Percentiles rank a stretch among this genome's conserved stretches.
Conservation (phyloP, 2,888 invertebrate species). For the Conops quadrifasciatus region DNA sequence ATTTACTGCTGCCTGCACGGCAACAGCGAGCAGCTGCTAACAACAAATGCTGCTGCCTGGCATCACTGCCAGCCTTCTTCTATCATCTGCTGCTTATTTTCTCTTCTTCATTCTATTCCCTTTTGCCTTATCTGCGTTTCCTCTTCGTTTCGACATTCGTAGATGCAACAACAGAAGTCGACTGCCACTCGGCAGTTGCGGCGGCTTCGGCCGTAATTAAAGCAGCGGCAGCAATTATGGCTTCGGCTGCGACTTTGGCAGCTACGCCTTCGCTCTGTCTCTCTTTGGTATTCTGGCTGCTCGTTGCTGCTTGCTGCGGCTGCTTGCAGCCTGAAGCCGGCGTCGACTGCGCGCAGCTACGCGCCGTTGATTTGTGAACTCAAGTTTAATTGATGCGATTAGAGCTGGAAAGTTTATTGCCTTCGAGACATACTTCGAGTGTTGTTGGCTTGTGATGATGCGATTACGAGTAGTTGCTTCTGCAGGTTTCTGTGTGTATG, state of each 20-base stretch:
- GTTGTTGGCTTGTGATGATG: constrained; percentile 3
- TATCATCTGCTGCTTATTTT: not conserved
- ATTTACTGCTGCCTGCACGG: not conserved
- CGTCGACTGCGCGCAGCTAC: constrained; percentile 20
- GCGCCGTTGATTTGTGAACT: constrained; percentile 33
- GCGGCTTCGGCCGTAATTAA: no score
- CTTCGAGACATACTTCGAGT: constrained; percentile 32
- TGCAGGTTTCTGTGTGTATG: not conserved
- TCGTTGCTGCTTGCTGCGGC: not conserved
- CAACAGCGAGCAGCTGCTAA: not conserved
- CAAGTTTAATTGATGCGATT: constrained; percentile 32
- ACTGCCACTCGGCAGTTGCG: no score
- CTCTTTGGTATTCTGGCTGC: not conserved
- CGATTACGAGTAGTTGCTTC: not conserved
- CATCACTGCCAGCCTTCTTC: no score
- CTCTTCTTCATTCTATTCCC: not conserved
- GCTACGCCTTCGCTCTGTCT: not conserved
- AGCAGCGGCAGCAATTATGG: constrained; percentile 1
- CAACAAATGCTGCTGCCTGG: not conserved
- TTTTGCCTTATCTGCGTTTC: not conserved
- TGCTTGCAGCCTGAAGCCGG: not conserved
- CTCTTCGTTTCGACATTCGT: not conserved
- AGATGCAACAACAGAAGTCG: no score
- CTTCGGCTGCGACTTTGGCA: not conserved
- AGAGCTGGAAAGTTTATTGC: constrained; percentile 31